Percentiles rank a stretch among this genome's conserved stretches.
phyloP scores from a whole-genome alignment of 2,888 invertebrate genomes.

The Ecdyonurus torrentis region DNA sequence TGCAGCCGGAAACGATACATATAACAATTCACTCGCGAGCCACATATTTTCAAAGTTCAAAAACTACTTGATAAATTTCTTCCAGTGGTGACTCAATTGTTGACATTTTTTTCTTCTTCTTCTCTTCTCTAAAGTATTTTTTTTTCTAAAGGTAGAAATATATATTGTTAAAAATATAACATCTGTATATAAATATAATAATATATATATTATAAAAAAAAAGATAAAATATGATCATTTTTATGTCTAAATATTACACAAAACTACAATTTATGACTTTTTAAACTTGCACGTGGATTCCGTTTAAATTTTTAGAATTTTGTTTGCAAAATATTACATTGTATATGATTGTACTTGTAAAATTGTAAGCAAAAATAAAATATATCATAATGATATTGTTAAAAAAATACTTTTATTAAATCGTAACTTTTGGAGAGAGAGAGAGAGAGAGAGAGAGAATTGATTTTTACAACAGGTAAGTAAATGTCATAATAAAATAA shows the following conservation, averaged over 20 bases:
- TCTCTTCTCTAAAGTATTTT: too few species aligned
- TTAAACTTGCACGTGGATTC: neutral
- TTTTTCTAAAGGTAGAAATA: neutral
- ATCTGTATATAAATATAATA: neutral
- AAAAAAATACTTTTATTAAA: too few species aligned
- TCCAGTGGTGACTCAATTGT: constrained; percentile 1
- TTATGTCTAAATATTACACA: neutral
- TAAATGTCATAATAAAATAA: too few species aligned
- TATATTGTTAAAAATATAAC: neutral
- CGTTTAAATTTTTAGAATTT: neutral
- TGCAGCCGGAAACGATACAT: neutral
- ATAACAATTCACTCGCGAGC: neutral
- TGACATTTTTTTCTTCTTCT: neutral
- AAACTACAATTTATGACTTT: neutral
- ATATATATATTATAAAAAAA: too few species aligned
- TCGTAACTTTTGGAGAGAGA: too few species aligned
- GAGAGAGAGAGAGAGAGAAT: too few species aligned
- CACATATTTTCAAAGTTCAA: too few species aligned
- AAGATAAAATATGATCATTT: neutral
- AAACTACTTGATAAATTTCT: neutral
- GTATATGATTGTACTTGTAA: too few species aligned
- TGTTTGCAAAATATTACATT: neutral
- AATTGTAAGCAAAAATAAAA: too few species aligned
- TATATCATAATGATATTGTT: too few species aligned
- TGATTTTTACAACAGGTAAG: too few species aligned